Evolutionary conservation across 2,888 invertebrate species (phyloP), one percentile per base, ranked within the genome.

Genomic region (Escarpia spicata): DNA sequence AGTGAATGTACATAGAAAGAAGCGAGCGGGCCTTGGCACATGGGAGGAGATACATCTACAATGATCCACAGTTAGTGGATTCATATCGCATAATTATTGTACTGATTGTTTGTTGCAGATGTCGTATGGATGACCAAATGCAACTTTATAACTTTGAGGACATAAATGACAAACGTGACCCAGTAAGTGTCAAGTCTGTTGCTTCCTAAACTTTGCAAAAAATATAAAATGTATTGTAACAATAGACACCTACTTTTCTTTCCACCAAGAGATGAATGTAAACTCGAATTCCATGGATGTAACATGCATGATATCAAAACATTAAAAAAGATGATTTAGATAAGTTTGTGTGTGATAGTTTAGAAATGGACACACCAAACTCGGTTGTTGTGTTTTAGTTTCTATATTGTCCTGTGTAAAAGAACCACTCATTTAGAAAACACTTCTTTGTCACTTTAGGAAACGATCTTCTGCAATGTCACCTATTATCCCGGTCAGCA

Each of bases 401-500:
- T 75, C 26, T 26, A 26, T 75, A 75, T 75, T 75, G 26, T 52
- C 75, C 75, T 75, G 26, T 75, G n/a, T 75, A 75, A 75, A 26
- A 75, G 26, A 75, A 75, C 3, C 26, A 75, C 75, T 26, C 75
- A 26, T 75, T 75, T 75, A 75, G 26, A 75, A 75, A 3, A n/a
- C 6, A 75, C 19, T 26, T 75, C 0, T 26, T 26, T 75, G 75
- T 75, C 3, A n/a, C 94, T 94, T 43, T 94, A 97, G 97, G 97
- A 97, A 93, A 97, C 97, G 93, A 97, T 97, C 95, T 97, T 97
- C 95, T 97, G 96, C 94, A 95, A 96, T 31, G 97, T 97, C 92
- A 97, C 97, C 93, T 98, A 97, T 95, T 98, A 98, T 96, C 97
- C 97, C n/a, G 98, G 98, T 0, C 98, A 98, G 96, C 97, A 97